Conservation (phyloP, 2,113 vertebrate species). For the Cygnus atratus region DNA sequence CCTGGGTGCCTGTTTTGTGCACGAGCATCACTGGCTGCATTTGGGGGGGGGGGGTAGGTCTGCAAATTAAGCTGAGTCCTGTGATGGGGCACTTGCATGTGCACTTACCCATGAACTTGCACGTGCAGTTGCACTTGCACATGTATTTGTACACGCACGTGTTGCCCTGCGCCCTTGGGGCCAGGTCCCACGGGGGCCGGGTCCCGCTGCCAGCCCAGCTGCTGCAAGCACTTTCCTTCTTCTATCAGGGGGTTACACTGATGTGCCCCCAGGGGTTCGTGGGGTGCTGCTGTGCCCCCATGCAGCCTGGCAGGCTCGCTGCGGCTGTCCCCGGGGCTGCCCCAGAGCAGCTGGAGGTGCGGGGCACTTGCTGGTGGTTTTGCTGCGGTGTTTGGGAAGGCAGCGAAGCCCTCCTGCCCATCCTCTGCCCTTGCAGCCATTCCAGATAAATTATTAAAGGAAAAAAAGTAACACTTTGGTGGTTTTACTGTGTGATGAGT, state of each 20-base stretch:
- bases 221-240: not conserved
- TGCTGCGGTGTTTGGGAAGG: not conserved
- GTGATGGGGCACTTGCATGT: fast-evolving
- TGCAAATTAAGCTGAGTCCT: not conserved
- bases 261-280: fast-evolving
- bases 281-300: no score
- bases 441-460: not conserved
- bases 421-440: not conserved
- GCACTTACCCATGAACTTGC: fast-evolving
- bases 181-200: fast-evolving
- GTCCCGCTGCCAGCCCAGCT: not conserved
- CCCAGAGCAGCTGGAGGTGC: not conserved
- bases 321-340: no score
- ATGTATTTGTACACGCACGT: fast-evolving
- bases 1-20: fast-evolving
- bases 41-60: not conserved
- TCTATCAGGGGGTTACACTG: fast-evolving
- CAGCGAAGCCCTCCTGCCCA: not conserved
- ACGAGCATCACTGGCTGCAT: fast-evolving
- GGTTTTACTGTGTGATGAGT: not conserved
- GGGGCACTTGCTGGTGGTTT: not conserved
- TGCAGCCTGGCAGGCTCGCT: no score
- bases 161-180: not conserved
- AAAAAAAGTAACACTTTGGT: not conserved
- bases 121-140: fast-evolving